Evolutionary conservation across 2,113 vertebrate genomes (phyloP), one percentile per base, ranked within the genome.

Genomic region (Caracal caracal): DNA sequence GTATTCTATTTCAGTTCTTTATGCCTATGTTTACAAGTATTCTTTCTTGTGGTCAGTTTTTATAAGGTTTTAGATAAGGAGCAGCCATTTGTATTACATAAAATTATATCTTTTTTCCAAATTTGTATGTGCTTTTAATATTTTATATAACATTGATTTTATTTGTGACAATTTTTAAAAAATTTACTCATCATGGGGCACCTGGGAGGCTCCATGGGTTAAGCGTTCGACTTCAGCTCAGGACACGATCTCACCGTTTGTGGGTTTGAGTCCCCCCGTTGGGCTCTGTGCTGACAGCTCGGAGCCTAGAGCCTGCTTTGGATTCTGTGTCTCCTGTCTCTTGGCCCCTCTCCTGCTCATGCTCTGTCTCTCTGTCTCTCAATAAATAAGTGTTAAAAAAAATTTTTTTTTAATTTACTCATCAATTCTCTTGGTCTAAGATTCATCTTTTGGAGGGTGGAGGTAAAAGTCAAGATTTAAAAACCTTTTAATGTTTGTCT

Each of bases 141-240:
- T 33, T 75, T 66, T 66, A 43, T 5, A 22, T 75, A 49, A 84
- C 12, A 66, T 40, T 73, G 6, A 71, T 79, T 85, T 94, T 85
- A 87, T 16, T 53, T 86, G 7, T 86, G n/a, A 61, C 19, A 84
- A n/a, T 10, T 47, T 88, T 83, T 2, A 66, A 95, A 95, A 90
- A 56, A 43, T 43, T 43, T 43, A 43, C 43, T 43, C 43, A 43
- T 43, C 43, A 43, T 43, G 43, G 43, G 43, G 43, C 43, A 9
- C 43, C 43, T 43, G 43, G 43, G 43, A 43, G 43, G 43, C 43
- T 43, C 43, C 43, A 43, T 43, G 43, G 43, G 8, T 43, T 43
- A 43, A 43, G 43, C 43, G 43, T 43, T 43, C 0, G 8, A 43
- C 43, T 9, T 9, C 43, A 43, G 43, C 43, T 43, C 43, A 43